Evolutionary conservation across 2,797 vertebrate genomes (phyloP), one percentile per base, ranked within the genome.

Genomic region (Sebastes paucispinis): DNA sequence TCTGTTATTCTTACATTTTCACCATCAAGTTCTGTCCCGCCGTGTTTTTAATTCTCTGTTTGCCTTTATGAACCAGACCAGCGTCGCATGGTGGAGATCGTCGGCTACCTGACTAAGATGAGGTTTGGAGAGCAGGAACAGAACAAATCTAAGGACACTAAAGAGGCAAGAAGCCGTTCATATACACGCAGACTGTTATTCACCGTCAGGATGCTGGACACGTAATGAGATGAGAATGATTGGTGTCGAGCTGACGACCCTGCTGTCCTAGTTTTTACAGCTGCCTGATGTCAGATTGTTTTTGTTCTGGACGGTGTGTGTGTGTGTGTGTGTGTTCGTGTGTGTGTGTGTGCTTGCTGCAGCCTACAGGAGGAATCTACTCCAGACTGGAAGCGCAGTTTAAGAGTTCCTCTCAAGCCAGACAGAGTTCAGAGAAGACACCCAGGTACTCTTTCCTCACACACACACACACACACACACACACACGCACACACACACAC

Each of bases 61-160:
- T 70, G n/a, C 32, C 1, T 73, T 27, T 81, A 43, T 75, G 36
- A 72, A 78, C 34, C 93, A 99, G 98, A 99, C 93, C 98, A 99
- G 92, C 96, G 98, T 32, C 97, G 98, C 86, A 99, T 99, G 98
- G 96, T 95, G 89, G 98, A 99, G 95, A 97, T 99, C 88, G 94
- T 97, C 66, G 96, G 96, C 8, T 96, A 99, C 90, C 95, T 99
- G 82, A 98, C 97, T 74, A 98, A 97, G 94, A 97, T 98, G 95
- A 96, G 98, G 84, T 95, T 98, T 69, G 98, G 98, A 73, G 98
- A 99, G 78, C 87, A 97, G 80, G 98, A 98, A 24, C 96, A 95
- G 86, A 94, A 92, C 85, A 97, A 96, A 83, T 94, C 94, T 58
- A 98, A 97, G 91, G 98, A 99, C 58, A 94, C 92, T 58, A 98